A percentile compares a stretch with the other conserved stretches of the same genome.
These are phyloP conservation scores for Oeneis ivallda DNA, from an alignment of 2,888 invertebrate species.

Conservation along the genomic window DNA sequence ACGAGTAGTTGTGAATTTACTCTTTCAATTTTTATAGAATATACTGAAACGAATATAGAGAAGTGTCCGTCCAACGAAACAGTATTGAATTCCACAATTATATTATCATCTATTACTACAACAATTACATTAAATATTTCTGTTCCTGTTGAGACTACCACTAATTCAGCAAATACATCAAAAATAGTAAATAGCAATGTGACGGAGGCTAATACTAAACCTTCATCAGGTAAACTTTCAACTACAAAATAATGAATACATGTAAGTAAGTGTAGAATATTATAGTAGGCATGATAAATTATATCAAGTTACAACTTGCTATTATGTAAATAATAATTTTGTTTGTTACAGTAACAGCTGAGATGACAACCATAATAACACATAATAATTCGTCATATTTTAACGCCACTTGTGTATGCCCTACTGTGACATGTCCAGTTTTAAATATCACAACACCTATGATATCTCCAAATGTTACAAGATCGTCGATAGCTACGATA, in stretches of 20 bases:
- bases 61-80: slow-evolving; percentile 18
- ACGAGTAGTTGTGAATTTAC: not conserved
- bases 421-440: slow-evolving; percentile 4
- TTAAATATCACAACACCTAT: slow-evolving; percentile 14
- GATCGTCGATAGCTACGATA: slow-evolving; percentile 8
- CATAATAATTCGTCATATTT: not conserved
- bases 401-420: slow-evolving; percentile 1
- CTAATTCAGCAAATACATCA: not conserved
- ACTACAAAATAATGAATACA: not conserved
- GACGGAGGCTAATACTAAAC: not conserved
- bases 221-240: slow-evolving; percentile 14
- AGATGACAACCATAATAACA: not conserved
- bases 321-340: not conserved
- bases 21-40: slow-evolving; percentile 5
- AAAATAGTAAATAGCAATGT: not conserved
- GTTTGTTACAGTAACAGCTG: slow-evolving; percentile 5
- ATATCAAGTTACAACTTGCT: too few species aligned
- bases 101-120: not conserved
- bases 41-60: slow-evolving; percentile 6
- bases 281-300: too few species aligned
- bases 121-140: slow-evolving; percentile 14
- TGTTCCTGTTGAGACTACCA: not conserved
- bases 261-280: not conserved
- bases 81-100: slow-evolving; percentile 1
- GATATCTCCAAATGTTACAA: not conserved